Base-by-base conservation (phyloP, 2,888 invertebrate species). In the Andrena camellia region DNA sequence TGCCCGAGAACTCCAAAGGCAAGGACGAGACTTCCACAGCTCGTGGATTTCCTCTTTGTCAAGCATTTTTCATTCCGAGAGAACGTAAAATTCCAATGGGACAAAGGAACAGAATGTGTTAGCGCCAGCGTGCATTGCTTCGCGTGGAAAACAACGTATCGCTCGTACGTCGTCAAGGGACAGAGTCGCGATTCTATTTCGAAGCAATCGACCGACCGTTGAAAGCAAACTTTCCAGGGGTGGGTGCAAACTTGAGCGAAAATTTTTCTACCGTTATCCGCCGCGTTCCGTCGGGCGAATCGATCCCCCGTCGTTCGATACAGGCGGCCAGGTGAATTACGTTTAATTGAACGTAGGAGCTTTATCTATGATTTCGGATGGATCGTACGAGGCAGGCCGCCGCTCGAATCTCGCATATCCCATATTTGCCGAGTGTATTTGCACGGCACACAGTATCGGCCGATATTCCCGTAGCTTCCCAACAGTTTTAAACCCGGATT, bases 401-500 rank as follows among this genome's bases (percentile, higher is more conserved):
- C 79, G 68, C 26, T 80, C 70, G 83, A 69, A 64, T 63, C 77
- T 74, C 63, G 78, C 48, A 81, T 81, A 84, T 84, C 88, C 85
- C 88, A 89, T 92, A 91, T 91, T 91, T 91, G 89, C 85, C 84
- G 83, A 91, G 88, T 86, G 88, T 91, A 88, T 92, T 92, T 92
- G 91, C 89, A 87, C 85, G 86, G 87, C 78, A 84, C 79, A 83
- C 84, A 88, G 89, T 90, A 91, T 91, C 90, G 90, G 89, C 87
- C 86, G 86, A 89, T 84, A 87, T 87, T 57, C 89, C 81, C 67
- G 81, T 85, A 79, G 87, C 85, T 83, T 85, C 85, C 85, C 83
- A 87, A 87, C 86, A 86, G 89, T 90, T 92, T 92, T 92, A 90
- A 92, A 90, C 90, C 88, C 87, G 90, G 91, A 91, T 91, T 90